A percentile compares a stretch with the other conserved stretches of the same genome.
Conservation (phyloP, 2,113 vertebrate genomes). For the Porphyrio hochstetteri region DNA sequence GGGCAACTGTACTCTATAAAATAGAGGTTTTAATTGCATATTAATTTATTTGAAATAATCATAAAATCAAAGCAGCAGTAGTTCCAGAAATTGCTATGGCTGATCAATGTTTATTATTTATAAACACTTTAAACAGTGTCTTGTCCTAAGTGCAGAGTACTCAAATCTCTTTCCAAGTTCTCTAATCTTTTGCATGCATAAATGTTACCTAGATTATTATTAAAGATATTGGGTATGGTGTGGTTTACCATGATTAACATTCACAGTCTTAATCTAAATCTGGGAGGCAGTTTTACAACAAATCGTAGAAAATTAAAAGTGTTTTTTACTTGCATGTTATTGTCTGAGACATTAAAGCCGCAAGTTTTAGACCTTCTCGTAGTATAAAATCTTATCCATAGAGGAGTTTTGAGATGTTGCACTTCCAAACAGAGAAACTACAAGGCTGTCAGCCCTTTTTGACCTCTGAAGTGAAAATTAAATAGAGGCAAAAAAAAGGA, state of each 20-base stretch:
- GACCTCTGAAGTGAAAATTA: background rate
- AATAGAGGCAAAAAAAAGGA: background rate
- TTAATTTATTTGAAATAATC: background rate
- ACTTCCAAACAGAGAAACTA: background rate
- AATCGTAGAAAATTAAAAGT: background rate
- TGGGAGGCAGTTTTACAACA: background rate
- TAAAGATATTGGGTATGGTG: background rate
- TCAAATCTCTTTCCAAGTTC: background rate
- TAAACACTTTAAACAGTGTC: background rate
- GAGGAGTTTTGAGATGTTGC: background rate
- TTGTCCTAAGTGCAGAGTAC: background rate
- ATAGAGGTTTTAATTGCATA: background rate
- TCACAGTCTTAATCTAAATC: background rate
- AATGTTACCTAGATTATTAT: background rate
- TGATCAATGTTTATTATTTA: background rate
- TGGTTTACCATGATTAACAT: background rate
- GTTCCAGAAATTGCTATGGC: background rate
- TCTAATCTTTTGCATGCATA: background rate
- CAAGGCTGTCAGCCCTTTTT: background rate
- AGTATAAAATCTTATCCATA: background rate
- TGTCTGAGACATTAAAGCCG: background rate
- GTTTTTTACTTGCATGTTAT: background rate
- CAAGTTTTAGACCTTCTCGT: background rate
- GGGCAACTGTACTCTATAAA: background rate
- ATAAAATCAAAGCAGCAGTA: background rate